A percentile compares a stretch with the other conserved stretches of the same genome.
These are phyloP conservation scores for Andinoacara biseriatus DNA, from an alignment of 2,113 vertebrate genomes.

Conservation along the genomic window DNA sequence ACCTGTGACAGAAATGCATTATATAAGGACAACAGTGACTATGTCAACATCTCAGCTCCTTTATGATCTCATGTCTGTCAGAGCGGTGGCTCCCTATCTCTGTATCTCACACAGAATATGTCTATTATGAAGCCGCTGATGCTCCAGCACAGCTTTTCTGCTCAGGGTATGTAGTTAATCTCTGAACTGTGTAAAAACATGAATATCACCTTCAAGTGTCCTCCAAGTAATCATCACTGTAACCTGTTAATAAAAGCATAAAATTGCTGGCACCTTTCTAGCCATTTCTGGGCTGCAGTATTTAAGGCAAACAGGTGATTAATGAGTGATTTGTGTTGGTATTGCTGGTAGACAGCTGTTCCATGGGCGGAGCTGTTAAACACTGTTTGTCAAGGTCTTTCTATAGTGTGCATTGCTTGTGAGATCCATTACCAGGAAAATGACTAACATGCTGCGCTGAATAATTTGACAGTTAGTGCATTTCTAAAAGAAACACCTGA, in stretches of 20 bases:
- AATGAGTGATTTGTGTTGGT: constrained; percentile 69
- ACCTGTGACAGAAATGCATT: constrained; percentile 42
- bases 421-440: constrained; percentile 21
- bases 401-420: background rate
- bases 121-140: background rate
- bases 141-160: background rate
- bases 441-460: constrained; percentile 3
- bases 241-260: constrained; percentile 63
- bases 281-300: constrained; percentile 37
- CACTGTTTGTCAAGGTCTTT: constrained; percentile 57
- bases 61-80: constrained; percentile 51
- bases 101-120: background rate
- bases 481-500: background rate
- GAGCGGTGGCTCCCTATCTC: constrained; percentile 19
- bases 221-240: constrained; percentile 56
- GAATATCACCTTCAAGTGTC: constrained; percentile 55
- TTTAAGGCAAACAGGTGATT: constrained; percentile 72
- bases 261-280: constrained; percentile 55
- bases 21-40: constrained; percentile 62
- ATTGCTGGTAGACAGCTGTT: constrained; percentile 66
- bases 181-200: constrained; percentile 20
- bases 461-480: background rate
- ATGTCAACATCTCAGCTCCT: constrained; percentile 43
- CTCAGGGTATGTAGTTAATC: constrained; percentile 35
- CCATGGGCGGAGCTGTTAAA: constrained; percentile 33